Evolutionary conservation across 2,113 vertebrate genomes (phyloP).

Genomic region (Penelope pileata): DNA sequence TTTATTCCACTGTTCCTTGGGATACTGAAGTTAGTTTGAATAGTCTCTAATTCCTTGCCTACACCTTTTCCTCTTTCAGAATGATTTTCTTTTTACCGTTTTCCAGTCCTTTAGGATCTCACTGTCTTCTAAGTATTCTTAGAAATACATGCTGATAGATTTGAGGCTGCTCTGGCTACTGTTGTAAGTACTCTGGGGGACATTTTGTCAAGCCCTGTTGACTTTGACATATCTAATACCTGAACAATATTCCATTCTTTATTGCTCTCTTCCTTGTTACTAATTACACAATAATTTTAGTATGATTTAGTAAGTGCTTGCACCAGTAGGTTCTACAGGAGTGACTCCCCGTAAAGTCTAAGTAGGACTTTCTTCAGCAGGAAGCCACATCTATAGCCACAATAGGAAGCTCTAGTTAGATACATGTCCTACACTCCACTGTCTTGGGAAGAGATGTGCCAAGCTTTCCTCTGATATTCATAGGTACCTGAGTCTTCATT

Average conservation of each 20-base stretch:
- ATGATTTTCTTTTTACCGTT: not conserved
- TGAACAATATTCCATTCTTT: not conserved
- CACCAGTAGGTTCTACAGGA: not conserved
- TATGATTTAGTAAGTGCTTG: not conserved
- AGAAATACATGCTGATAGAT: not conserved
- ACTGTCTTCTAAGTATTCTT: not conserved
- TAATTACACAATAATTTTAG: not conserved
- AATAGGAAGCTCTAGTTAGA: not conserved
- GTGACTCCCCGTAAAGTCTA: not conserved
- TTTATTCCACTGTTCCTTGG: not conserved
- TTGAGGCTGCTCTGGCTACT: not conserved
- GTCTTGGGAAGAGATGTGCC: not conserved
- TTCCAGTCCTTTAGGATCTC: not conserved
- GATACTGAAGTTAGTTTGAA: not conserved
- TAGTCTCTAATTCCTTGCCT: not conserved
- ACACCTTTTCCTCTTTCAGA: not conserved
- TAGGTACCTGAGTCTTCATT: not conserved
- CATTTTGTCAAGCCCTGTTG: not conserved
- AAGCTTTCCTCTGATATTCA: not conserved
- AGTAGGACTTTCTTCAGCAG: not conserved
- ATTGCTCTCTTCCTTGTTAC: not conserved
- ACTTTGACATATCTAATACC: not conserved
- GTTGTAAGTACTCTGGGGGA: not conserved
- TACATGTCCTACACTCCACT: not conserved
- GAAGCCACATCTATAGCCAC: fast-evolving